Percentiles rank a stretch among this genome's conserved stretches.
phyloP scores from a whole-genome alignment of 2,888 invertebrate genomes.

The Netelia inedita region DNA sequence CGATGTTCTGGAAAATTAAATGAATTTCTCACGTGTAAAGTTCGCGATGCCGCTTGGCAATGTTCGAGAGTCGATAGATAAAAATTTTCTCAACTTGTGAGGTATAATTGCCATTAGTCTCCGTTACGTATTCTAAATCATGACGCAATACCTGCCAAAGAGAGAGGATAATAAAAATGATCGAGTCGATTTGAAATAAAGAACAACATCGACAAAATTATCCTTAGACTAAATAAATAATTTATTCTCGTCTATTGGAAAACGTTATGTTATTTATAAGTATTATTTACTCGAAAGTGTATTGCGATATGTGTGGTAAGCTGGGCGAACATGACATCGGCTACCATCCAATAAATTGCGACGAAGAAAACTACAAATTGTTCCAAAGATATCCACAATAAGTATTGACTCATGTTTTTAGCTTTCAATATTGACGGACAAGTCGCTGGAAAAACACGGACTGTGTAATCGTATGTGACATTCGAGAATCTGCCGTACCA shows the following conservation, averaged over 20 bases:
- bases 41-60: conserved; percentile 48
- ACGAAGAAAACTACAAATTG: conserved; percentile 43
- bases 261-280: not conserved
- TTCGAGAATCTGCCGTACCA: conserved; percentile 15
- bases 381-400: conserved; percentile 52
- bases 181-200: not conserved
- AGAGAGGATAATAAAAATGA: not conserved
- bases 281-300: conserved; percentile 50
- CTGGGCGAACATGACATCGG: conserved; percentile 58
- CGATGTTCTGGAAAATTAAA: not conserved
- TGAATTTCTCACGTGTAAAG: conserved; percentile 41
- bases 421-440: conserved; percentile 36
- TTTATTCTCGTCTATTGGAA: not conserved
- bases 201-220: not conserved
- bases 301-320: conserved; percentile 60
- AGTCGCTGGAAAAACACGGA: conserved; percentile 47
- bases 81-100: conserved; percentile 17
- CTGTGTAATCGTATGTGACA: conserved; percentile 54
- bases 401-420: conserved; percentile 36
- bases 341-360: conserved; percentile 60
- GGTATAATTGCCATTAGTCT: not conserved
- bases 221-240: not conserved
- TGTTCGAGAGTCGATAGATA: conserved; percentile 38
- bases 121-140: conserved; percentile 46
- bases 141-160: conserved; percentile 40